Conservation (phyloP, 2,888 invertebrate genomes). For the Pomacea canaliculata region DNA sequence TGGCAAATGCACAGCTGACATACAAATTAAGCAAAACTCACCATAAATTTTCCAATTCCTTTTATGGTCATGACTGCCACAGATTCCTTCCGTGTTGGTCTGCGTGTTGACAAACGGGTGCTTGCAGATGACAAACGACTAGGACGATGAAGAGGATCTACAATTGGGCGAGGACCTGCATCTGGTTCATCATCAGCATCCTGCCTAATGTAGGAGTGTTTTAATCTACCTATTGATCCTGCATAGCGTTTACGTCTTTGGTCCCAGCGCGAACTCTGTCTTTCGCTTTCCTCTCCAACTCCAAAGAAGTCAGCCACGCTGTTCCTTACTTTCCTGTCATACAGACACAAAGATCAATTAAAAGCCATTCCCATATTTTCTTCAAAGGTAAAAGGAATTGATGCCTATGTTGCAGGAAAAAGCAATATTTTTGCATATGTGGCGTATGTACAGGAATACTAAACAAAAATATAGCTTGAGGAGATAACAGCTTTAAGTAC, state of each 20-base stretch:
- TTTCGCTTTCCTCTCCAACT: slow-evolving; percentile 82
- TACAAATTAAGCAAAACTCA: slow-evolving; percentile 67
- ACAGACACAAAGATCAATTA: neutral
- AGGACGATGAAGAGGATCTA: slow-evolving; percentile 53
- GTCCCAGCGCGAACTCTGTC: slow-evolving; percentile 76
- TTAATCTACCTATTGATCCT: slow-evolving; percentile 47
- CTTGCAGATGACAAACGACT: slow-evolving; percentile 53
- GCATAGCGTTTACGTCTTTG: slow-evolving; percentile 75
- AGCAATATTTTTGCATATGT: too few species aligned
- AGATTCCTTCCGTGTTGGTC: slow-evolving; percentile 74
- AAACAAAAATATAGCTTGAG: too few species aligned
- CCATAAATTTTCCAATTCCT: slow-evolving; percentile 84
- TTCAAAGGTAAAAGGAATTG: too few species aligned
- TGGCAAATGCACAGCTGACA: too few species aligned
- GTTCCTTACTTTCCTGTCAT: slow-evolving; percentile 78
- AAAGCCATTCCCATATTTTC: too few species aligned
- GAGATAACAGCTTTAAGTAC: too few species aligned
- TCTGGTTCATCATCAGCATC: slow-evolving; percentile 45
- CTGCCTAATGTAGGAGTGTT: slow-evolving; percentile 35
- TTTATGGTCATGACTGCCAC: slow-evolving; percentile 86
- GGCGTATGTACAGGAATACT: too few species aligned
- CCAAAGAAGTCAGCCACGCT: slow-evolving; percentile 89
- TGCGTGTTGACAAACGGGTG: slow-evolving; percentile 32
- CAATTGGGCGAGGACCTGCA: slow-evolving; percentile 42
- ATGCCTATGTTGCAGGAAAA: too few species aligned